Evolutionary conservation across 2,797 vertebrate species (phyloP).

Genomic region (Cryptoprocta ferox): DNA sequence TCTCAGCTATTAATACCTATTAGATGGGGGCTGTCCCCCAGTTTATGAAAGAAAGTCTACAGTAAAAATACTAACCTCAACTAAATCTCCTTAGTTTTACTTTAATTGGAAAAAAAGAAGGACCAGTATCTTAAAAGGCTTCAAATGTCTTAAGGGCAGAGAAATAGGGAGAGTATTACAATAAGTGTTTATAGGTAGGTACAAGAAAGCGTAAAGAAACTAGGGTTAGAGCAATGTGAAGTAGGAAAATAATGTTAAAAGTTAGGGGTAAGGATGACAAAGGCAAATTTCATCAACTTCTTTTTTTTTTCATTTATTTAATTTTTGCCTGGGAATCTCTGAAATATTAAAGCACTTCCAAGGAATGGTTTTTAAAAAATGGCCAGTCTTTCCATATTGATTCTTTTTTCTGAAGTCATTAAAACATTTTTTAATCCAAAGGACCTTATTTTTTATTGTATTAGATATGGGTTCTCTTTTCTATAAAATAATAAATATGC

Average conservation of each 20-base stretch:
- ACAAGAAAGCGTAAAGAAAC: background rate
- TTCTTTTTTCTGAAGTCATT: background rate
- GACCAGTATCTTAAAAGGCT: background rate
- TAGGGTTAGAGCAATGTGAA: background rate
- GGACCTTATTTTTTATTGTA: background rate
- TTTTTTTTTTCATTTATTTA: background rate
- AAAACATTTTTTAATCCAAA: background rate
- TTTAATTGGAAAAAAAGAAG: background rate
- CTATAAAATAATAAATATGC: background rate
- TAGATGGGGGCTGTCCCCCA: background rate
- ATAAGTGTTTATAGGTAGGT: background rate
- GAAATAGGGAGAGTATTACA: background rate
- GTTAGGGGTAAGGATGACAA: background rate
- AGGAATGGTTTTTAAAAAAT: background rate
- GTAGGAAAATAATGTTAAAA: background rate
- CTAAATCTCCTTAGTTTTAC: background rate
- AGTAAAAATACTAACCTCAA: background rate
- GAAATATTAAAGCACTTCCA: background rate
- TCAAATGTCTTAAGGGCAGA: background rate
- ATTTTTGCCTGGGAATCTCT: background rate
- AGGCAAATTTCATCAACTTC: background rate
- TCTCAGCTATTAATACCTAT: background rate
- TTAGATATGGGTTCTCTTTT: background rate
- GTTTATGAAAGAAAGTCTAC: background rate
- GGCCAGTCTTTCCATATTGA: background rate